Base-by-base conservation (phyloP, 1,140 invertebrate genomes). In the Delia radicum region DNA sequence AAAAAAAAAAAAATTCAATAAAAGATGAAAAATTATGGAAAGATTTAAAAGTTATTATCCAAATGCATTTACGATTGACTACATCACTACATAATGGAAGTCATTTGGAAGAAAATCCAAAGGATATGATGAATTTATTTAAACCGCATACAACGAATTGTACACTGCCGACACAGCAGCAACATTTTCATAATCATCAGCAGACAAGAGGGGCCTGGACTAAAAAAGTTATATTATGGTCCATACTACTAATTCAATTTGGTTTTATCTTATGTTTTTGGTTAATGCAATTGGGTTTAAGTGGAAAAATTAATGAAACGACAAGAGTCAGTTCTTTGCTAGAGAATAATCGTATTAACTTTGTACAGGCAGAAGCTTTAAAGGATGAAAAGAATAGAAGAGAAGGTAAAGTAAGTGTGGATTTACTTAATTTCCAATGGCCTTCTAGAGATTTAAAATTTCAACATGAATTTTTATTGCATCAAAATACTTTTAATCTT, bases 201-300 rank as follows among this genome's bases (percentile, higher is more conserved):
- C 65, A 69, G 6, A 15, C 29, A 4, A 75, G 27, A 69, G 61
- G 77, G 67, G 75, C 78, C 24, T 79, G 81, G 29, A 84, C 79
- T 65, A 84, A 84, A n/a, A 81, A 79, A 75, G 71, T 84, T 31
- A 74, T 84, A 13, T 76, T 84, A 18, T 84, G 82, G 81, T 78
- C 80, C 31, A 79, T 84, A n/a, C 73, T 84, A 12, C 77, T 84
- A 55, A 77, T 82, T 7, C 82, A 84, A 27, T 37, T 84, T 42
- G 77, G 79, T 5, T 82, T 84, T 10, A 84, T 84, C 62, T 78
- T 78, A 18, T 84, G 82, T 76, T 80, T 84, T 28, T 84, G 82
- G 82, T 42, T 84, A 55, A 61, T 84, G 3, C 82, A 84, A 62
- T 75, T 77, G 75, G 77, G 78, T 27, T 77, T 76, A 42, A 76